Evolutionary conservation across 2,113 vertebrate species (phyloP).

Genomic region (Ameiurus melas): DNA sequence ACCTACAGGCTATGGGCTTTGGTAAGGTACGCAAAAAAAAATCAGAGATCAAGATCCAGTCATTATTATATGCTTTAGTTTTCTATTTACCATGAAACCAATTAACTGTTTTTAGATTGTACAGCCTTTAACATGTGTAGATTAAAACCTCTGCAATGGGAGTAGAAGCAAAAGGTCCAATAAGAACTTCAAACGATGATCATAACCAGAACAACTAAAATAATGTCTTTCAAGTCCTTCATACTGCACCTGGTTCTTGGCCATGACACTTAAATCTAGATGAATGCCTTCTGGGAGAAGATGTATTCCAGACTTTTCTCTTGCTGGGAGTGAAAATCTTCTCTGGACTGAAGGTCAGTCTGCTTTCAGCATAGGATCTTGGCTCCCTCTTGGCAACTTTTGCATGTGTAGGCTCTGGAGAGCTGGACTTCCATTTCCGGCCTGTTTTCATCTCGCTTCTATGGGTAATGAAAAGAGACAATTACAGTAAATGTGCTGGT

Average conservation of each 20-base stretch:
- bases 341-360: constrained; percentile 16
- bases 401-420: constrained; percentile 47
- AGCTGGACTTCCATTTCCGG: constrained; percentile 68
- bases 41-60: neutral
- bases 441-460: constrained; percentile 63
- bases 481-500: neutral
- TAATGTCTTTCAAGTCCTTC: neutral
- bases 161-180: neutral
- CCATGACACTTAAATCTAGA: constrained; percentile 33
- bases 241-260: constrained; percentile 17
- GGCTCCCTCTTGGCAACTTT: constrained; percentile 49
- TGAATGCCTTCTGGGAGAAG: constrained; percentile 38
- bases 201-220: neutral
- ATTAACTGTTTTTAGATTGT: neutral
- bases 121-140: neutral
- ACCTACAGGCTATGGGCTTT: neutral
- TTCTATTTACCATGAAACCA: constrained; percentile 8
- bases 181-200: neutral
- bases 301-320: constrained; percentile 21
- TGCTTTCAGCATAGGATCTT: constrained; percentile 21
- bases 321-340: constrained; percentile 39
- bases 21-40: neutral
- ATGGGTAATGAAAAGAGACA: constrained; percentile 15
- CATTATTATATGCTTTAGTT: constrained; percentile 20
- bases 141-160: neutral